Evolutionary conservation across 2,888 invertebrate species (phyloP), one percentile per base, ranked within the genome.

Genomic region (Sthenelais limicola): DNA sequence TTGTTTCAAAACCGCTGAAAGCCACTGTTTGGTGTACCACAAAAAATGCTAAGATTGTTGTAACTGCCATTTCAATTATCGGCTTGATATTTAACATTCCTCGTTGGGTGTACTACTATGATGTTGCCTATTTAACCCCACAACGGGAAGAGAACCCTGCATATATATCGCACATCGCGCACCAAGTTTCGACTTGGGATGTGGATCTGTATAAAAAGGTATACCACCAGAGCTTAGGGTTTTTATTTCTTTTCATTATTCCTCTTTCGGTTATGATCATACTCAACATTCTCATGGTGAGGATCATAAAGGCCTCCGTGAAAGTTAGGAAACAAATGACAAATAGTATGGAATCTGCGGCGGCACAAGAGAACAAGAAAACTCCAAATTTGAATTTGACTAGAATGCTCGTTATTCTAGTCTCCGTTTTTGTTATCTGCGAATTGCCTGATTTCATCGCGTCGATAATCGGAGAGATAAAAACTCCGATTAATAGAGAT

Each of bases 391-490:
- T 30, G 28, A 73, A 73, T 43, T 26, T 73, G 51, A 73, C 35
- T 4, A 0, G 24, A 1, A 73, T 73, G 56, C 43, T 73, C 68
- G 51, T 73, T 47, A 68, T 73, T n/a, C 38, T 73, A 28, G 56
- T 73, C 7, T 35, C 43, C 5, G 30, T 68, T 7, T 73, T 73
- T 52, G 52, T 73, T 18, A 35, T 73, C n/a, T 73, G 73, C 30
- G 49, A 73, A 28, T 28, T 73, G 68, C 73, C 73, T 1, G 73
- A 73, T 56, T 73, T 73, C 54, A 54, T 73, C 7, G 73, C 73
- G n/a, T 49, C 54, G 21, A 68, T 73, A 21, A 68, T 73, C n/a
- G 73, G 68, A 4, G 73, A 56, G 15, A 30, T 43, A 2, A 38
- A 69, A 35, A 56, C 69, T 28, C 4, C 21, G 28, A 28, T 62